Conservation (phyloP, 1,140 invertebrate genomes). For the Tyrophagus putrescentiae region DNA sequence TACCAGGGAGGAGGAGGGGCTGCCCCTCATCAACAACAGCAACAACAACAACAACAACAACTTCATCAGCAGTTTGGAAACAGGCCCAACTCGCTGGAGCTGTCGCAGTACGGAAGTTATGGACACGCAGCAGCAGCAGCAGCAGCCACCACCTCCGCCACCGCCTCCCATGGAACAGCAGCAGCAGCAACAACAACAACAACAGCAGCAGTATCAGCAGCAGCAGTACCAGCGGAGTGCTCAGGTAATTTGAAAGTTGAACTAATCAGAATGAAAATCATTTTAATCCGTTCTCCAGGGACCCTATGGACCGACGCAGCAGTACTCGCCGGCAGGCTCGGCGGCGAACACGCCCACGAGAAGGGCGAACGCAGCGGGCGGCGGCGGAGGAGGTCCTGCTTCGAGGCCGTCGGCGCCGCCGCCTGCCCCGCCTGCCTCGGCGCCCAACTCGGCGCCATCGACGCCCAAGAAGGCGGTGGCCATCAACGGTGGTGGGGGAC, state of each 20-base stretch:
- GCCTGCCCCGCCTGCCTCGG: constrained; percentile 53
- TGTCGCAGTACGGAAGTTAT: constrained; percentile 29
- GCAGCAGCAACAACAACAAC: constrained; percentile 27
- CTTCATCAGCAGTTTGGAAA: not conserved
- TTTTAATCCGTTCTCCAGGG: too few species aligned
- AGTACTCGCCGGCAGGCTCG: not conserved
- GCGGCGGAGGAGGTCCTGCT: constrained; percentile 32
- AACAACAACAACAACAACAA: not conserved
- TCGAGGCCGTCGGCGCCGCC: constrained; percentile 62
- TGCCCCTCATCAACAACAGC: constrained; percentile 9
- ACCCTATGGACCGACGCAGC: not conserved
- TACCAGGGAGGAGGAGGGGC: constrained; percentile 6
- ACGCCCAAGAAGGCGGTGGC: constrained; percentile 13
- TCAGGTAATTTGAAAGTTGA: too few species aligned
- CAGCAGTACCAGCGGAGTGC: too few species aligned
- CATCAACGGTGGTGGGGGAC: not conserved
- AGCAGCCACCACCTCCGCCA: constrained; percentile 16
- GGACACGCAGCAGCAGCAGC: constrained; percentile 28
- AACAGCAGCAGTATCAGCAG: constrained; percentile 31
- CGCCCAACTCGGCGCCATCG: constrained; percentile 18
- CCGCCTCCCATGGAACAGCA: constrained; percentile 2
- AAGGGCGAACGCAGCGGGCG: constrained; percentile 38
- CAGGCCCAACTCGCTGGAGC: constrained; percentile 54
- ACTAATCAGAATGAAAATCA: too few species aligned
- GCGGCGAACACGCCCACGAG: constrained; percentile 15